A percentile compares a stretch with the other conserved stretches of the same genome.
phyloP scores from a whole-genome alignment of 2,888 invertebrate species.

The Lampropteryx suffumata region DNA sequence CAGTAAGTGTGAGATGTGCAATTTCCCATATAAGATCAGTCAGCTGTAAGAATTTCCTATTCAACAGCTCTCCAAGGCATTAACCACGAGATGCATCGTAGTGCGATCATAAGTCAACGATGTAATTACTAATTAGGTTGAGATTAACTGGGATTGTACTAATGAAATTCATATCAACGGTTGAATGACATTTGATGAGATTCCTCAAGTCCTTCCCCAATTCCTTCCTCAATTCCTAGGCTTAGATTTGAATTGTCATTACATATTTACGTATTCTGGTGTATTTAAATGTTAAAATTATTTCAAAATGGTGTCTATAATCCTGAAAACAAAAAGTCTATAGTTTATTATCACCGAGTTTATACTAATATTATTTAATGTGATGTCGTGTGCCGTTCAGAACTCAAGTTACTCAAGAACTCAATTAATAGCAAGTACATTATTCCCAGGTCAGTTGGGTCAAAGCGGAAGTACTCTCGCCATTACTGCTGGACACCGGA shows the following conservation, averaged over 20 bases:
- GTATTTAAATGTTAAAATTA: too few relatives aligned
- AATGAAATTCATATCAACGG: not conserved
- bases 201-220: too few relatives aligned
- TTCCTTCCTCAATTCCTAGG: too few relatives aligned
- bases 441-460: slow-evolving; percentile 40
- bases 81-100: not conserved
- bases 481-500: slow-evolving; percentile 55
- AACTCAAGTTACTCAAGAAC: slow-evolving; percentile 24
- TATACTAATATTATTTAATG: not conserved
- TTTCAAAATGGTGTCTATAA: not conserved
- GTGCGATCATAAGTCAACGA: slow-evolving; percentile 7
- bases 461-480: slow-evolving; percentile 42
- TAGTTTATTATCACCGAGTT: not conserved
- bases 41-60: slow-evolving; percentile 7
- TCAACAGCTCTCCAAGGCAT: not conserved
- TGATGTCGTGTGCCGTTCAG: not conserved
- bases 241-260: too few relatives aligned
- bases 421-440: slow-evolving; percentile 49
- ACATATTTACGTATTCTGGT: too few relatives aligned
- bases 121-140: slow-evolving; percentile 13
- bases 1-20: too few relatives aligned
- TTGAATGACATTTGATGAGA: slow-evolving; percentile 6
- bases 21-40: not conserved
- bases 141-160: slow-evolving; percentile 8
- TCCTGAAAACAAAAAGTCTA: not conserved